These are phyloP conservation scores for Bubo blakistoni DNA, from an alignment of 2,113 vertebrate genomes.

Conservation along the genomic window DNA sequence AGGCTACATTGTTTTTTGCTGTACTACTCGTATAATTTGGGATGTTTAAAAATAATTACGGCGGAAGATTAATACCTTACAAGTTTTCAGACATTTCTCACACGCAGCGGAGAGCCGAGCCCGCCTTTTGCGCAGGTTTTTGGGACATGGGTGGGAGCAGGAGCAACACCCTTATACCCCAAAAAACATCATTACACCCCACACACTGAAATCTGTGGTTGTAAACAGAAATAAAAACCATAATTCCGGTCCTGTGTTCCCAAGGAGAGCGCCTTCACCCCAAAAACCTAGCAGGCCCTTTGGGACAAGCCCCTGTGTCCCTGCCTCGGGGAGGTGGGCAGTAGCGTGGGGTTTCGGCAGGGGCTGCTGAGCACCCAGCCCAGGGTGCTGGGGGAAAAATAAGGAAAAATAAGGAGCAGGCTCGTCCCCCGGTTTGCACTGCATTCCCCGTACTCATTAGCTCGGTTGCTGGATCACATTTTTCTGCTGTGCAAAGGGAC, in stretches of 20 bases:
- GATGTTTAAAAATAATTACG: background rate
- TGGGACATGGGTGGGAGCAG: background rate
- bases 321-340: rapidly evolving
- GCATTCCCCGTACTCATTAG: background rate
- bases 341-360: rapidly evolving
- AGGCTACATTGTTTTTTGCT: background rate
- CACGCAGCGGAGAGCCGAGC: background rate
- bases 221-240: rapidly evolving
- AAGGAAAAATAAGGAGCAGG: background rate
- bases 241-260: rapidly evolving
- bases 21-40: background rate
- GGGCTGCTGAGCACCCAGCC: background rate
- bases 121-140: rapidly evolving
- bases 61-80: background rate
- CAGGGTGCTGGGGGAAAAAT: background rate
- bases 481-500: slow-evolving; percentile 21
- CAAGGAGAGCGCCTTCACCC: rapidly evolving
- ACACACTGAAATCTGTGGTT: rapidly evolving
- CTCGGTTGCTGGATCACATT: slow-evolving; percentile 20
- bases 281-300: rapidly evolving
- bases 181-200: too few relatives aligned
- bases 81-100: background rate
- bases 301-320: background rate
- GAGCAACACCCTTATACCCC: background rate
- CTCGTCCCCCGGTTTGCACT: background rate